Percentiles rank a stretch among this genome's conserved stretches.
Evolutionary conservation across 2,888 invertebrate genomes (phyloP).

Genomic region (Epicampocera succincta): DNA sequence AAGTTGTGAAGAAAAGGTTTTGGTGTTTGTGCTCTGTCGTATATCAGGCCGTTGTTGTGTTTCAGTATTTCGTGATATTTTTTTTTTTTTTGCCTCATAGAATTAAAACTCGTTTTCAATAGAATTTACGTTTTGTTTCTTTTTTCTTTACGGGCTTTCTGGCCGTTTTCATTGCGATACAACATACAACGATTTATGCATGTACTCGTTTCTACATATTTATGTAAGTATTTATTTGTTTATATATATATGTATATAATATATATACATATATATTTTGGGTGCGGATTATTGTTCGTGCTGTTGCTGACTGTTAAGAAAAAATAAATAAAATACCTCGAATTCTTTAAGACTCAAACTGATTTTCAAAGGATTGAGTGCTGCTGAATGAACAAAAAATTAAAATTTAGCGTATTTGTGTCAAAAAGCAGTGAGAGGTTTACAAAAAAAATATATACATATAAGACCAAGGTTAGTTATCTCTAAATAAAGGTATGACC

Average conservation of each 20-base stretch:
- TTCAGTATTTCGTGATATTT: conserved; percentile 21
- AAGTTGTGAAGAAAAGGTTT: not conserved
- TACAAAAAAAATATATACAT: not conserved
- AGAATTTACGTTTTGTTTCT: conserved; percentile 18
- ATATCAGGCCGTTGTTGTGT: conserved; percentile 6
- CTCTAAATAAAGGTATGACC: not conserved
- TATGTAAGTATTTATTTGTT: conserved; percentile 24
- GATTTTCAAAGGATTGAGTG: conserved; percentile 25
- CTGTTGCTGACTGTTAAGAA: conserved; percentile 26
- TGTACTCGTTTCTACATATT: not conserved
- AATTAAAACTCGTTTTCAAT: conserved; percentile 57
- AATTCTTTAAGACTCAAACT: conserved; percentile 42
- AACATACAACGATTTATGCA: conserved; percentile 3
- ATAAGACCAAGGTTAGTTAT: conserved; percentile 26
- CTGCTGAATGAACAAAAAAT: not conserved
- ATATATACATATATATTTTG: conserved; percentile 30
- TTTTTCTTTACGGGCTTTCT: conserved; percentile 12
- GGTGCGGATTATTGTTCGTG: conserved; percentile 38
- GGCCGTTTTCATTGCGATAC: conserved; percentile 36
- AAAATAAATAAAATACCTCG: conserved; percentile 42
- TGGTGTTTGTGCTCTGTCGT: not conserved
- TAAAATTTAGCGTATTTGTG: conserved; percentile 7
- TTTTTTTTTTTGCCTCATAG: conserved; percentile 17
- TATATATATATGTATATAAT: not conserved
- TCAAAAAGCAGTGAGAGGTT: conserved; percentile 6